Conservation (phyloP, 1,140 invertebrate species). For the Drosophila melanica region DNA sequence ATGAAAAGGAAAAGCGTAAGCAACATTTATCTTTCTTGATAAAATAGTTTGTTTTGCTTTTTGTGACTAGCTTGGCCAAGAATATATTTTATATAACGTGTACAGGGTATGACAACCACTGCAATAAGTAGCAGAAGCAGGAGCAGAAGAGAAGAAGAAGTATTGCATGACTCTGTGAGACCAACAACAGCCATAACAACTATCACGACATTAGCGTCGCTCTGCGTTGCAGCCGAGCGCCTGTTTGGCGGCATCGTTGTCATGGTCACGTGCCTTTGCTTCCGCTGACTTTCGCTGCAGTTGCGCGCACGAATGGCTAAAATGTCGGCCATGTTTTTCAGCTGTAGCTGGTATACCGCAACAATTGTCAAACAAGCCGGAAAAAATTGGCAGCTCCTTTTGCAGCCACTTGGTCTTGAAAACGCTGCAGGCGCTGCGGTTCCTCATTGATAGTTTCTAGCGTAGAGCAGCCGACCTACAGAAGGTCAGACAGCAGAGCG, state of each 20-base stretch:
- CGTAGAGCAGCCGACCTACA: background rate
- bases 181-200: conserved; percentile 73
- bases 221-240: conserved; percentile 11
- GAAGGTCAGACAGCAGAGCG: no score
- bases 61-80: no score
- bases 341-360: conserved; percentile 35
- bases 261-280: conserved; percentile 74
- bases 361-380: conserved; percentile 81
- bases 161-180: conserved; percentile 64
- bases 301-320: conserved; percentile 71
- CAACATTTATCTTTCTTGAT: conserved; percentile 18
- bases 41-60: no score
- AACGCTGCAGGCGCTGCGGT: conserved; percentile 18
- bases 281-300: conserved; percentile 43
- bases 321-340: conserved; percentile 61
- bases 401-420: conserved; percentile 28
- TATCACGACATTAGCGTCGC: conserved; percentile 69
- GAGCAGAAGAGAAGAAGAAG: conserved; percentile 11
- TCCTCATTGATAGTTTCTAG: conserved; percentile 13
- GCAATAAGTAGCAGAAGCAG: conserved; percentile 40
- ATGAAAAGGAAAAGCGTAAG: conserved; percentile 7
- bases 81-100: no score
- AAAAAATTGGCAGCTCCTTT: conserved; percentile 71
- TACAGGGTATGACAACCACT: conserved; percentile 14
- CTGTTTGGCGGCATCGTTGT: conserved; percentile 58